A percentile compares a stretch with the other conserved stretches of the same genome.
phyloP scores from a whole-genome alignment of 2,888 invertebrate genomes.

The Leucophenga maculata region DNA sequence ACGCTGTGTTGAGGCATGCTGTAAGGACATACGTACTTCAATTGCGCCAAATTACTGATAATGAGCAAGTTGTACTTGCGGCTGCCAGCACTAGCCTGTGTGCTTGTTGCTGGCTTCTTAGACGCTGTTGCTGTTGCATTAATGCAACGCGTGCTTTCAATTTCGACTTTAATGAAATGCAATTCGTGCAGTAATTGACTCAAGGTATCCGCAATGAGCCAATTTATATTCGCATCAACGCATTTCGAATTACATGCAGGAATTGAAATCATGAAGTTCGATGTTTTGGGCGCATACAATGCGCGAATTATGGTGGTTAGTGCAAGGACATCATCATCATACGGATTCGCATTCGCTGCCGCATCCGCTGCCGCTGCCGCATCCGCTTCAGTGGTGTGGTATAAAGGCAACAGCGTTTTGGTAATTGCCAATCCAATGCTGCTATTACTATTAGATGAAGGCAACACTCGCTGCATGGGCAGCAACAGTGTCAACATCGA shows the following conservation, averaged over 20 bases:
- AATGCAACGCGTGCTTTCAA: constrained; percentile 12
- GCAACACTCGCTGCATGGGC: neutral
- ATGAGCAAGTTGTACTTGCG: constrained; percentile 34
- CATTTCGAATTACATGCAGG: neutral
- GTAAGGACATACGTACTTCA: constrained; percentile 28
- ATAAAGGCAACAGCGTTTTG: neutral
- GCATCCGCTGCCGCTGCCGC: neutral
- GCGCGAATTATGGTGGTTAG: constrained; percentile 4
- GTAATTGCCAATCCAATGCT: neutral
- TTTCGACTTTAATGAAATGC: constrained; percentile 22
- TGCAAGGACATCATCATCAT: neutral
- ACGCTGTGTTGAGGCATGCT: neutral
- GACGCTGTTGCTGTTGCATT: neutral
- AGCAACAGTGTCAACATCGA: constrained; percentile 15
- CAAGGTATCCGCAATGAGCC: constrained; percentile 14
- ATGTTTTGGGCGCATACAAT: constrained; percentile 17
- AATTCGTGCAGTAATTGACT: constrained; percentile 22
- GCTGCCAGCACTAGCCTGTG: neutral
- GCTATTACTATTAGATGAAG: too few species aligned
- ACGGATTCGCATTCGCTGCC: neutral
- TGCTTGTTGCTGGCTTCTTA: too few species aligned
- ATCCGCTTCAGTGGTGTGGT: neutral
- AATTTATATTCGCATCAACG: constrained; percentile 7
- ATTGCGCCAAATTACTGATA: constrained; percentile 30
- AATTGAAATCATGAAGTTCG: constrained; percentile 24